Percentiles rank a stretch among this genome's conserved stretches.
Evolutionary conservation across 2,888 invertebrate genomes (phyloP).

Genomic region (Pseudanteris insignis): DNA sequence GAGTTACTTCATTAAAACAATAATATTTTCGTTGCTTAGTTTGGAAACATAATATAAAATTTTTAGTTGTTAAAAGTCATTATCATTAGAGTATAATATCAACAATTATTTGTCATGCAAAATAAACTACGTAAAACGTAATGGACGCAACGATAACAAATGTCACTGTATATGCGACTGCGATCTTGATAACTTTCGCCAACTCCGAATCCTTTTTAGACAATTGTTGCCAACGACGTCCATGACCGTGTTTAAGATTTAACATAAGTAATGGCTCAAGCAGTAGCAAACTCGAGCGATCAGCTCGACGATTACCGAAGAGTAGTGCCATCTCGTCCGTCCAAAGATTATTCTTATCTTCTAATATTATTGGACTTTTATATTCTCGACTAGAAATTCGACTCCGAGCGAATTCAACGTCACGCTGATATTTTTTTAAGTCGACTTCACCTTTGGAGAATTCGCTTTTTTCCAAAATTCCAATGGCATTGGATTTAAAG

Average conservation of each 20-base stretch:
- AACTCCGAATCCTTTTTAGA: constrained; percentile 65
- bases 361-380: neutral
- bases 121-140: constrained; percentile 70
- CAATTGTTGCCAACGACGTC: constrained; percentile 38
- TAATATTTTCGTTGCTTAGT: no score
- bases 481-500: constrained; percentile 50
- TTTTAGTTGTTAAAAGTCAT: no score
- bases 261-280: constrained; percentile 69
- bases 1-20: no score
- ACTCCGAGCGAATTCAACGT: constrained; percentile 8
- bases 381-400: constrained; percentile 9
- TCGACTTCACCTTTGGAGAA: neutral
- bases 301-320: constrained; percentile 48
- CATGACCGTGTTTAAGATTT: constrained; percentile 60
- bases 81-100: no score
- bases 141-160: constrained; percentile 69
- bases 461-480: constrained; percentile 49
- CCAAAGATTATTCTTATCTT: neutral
- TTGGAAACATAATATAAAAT: no score
- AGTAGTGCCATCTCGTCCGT: constrained; percentile 6
- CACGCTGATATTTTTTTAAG: neutral
- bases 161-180: constrained; percentile 70
- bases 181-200: constrained; percentile 68
- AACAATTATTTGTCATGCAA: no score
- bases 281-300: constrained; percentile 64